phyloP scores from a whole-genome alignment of 2,113 vertebrate genomes.

The Cebus imitator region DNA sequence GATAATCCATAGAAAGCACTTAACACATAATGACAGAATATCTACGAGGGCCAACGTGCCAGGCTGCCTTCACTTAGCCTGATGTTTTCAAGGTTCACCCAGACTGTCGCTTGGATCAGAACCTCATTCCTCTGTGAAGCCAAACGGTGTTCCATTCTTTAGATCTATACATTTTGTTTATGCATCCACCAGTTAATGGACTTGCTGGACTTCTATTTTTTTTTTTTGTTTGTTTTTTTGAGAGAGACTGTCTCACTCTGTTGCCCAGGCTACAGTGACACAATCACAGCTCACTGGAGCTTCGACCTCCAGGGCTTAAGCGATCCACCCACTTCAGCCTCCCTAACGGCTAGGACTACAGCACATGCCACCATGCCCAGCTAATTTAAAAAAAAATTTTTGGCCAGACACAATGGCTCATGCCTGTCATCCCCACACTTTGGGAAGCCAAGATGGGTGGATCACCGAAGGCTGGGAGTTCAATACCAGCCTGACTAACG shows the following conservation, averaged over 20 bases:
- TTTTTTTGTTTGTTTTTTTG: no score
- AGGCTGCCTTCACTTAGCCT: not conserved
- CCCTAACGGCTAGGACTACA: not conserved
- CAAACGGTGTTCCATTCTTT: fast-evolving
- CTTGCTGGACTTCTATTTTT: not conserved
- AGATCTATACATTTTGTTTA: fast-evolving
- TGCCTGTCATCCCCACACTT: no score
- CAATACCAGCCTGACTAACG: no score
- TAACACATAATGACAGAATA: fast-evolving
- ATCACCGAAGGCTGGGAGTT: no score
- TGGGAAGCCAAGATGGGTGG: no score
- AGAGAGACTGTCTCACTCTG: not conserved
- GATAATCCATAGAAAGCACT: fast-evolving
- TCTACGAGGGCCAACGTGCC: fast-evolving
- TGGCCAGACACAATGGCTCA: no score
- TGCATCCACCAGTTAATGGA: not conserved
- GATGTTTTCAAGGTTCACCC: no score
- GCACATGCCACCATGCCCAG: not conserved
- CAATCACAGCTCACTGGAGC: not conserved
- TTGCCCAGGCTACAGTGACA: not conserved
- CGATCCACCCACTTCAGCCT: not conserved
- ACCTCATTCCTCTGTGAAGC: not conserved
- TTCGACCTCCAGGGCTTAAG: not conserved
- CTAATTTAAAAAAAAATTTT: not conserved
- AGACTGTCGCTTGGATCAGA: fast-evolving